Evolutionary conservation across 2,113 vertebrate species (phyloP), one percentile per base, ranked within the genome.

Genomic region (Meles meles): DNA sequence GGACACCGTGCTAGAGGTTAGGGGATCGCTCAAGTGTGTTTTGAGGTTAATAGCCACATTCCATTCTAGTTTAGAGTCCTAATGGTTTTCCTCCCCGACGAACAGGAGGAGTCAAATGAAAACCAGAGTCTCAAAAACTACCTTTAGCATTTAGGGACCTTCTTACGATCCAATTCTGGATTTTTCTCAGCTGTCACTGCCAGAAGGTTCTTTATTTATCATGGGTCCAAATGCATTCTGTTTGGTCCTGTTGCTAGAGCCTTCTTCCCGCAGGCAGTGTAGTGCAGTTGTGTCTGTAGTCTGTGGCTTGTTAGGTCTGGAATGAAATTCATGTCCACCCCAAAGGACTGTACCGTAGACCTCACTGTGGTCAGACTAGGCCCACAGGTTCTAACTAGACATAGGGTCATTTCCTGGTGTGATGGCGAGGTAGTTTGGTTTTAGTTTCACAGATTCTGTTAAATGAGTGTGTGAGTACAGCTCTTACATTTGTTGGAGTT

Each of bases 171-270:
- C 63, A 5, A 0, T 61, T 85, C 57, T 37, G 39, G 79, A 69
- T 20, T 1, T 49, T 34, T 55, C 88, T 39, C 27, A 34, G 63
- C 37, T 5, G 49, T 72, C 74, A 13, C 21, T 29, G 12, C n/a
- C 15, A 25, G 72, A 3, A 67, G 29, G 72, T 7, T 49, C 20
- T 52, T 76, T 21, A 29, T 71, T 17, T 76, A 11, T 92, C 67
- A 1, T 7, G 10, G 57, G 44, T 27, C n/a, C 65, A 37, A 27
- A 8, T 14, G 59, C 2, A 0, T 9, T 39, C 0, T 9, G 2
- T n/a, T 9, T 37, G 52, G 63, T 59, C 37, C 42, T 23, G 2
- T 49, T 25, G 34, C 52, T 67, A 4, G 34, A 37, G 39, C 34
- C 23, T 6, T 31, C 79, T 61, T 49, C 25, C 44, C 4, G 29